These are phyloP conservation scores for Chloromyia formosa DNA, from an alignment of 2,888 invertebrate genomes.

Conservation along the genomic window DNA sequence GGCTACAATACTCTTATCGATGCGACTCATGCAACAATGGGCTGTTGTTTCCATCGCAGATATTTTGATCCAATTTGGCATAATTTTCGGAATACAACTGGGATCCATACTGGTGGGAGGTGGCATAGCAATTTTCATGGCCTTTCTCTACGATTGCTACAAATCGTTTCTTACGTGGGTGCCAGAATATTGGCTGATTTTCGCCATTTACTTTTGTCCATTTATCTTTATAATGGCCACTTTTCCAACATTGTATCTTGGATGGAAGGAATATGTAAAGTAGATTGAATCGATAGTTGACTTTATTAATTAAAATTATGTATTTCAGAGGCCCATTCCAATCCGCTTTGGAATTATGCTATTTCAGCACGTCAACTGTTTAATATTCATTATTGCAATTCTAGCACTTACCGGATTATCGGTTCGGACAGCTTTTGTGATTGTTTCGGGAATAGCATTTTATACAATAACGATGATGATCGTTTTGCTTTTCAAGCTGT, in stretches of 20 bases:
- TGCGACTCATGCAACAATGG: conserved; percentile 56
- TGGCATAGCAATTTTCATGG: conserved; percentile 57
- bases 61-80: conserved; percentile 54
- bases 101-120: conserved; percentile 57
- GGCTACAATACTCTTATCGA: conserved; percentile 55
- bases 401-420: conserved; percentile 57
- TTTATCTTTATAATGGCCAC: conserved; percentile 60
- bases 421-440: conserved; percentile 61
- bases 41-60: conserved; percentile 55
- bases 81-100: conserved; percentile 56
- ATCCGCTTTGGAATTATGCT: conserved; percentile 59
- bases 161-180: conserved; percentile 70
- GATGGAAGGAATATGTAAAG: conserved; percentile 56
- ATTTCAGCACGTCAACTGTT: conserved; percentile 59
- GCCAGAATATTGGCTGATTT: conserved; percentile 66
- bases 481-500: conserved; percentile 59
- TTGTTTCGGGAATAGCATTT: conserved; percentile 60
- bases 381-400: conserved; percentile 57
- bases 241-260: conserved; percentile 59
- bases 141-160: conserved; percentile 60
- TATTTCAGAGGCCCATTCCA: conserved; percentile 57
- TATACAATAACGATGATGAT: conserved; percentile 58
- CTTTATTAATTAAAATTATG: neutral
- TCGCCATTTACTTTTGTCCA: conserved; percentile 64
- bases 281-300: neutral